Evolutionary conservation across 2,888 invertebrate species (phyloP).

Genomic region (Latrodectus hesperus): DNA sequence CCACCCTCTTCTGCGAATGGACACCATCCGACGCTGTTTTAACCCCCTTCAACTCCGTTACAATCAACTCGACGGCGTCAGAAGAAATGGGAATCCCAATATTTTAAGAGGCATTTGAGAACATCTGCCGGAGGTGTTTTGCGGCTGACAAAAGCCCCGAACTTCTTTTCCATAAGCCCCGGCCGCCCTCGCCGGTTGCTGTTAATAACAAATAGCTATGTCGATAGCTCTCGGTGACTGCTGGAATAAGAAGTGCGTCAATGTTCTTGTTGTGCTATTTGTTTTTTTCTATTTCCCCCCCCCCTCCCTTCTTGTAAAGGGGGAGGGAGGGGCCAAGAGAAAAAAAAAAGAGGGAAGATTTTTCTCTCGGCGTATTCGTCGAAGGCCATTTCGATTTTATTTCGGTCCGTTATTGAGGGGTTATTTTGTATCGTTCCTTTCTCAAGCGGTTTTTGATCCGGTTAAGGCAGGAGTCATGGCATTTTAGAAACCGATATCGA

Average conservation of each 20-base stretch:
- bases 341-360: conserved; percentile 4
- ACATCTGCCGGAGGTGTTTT: conserved; percentile 63
- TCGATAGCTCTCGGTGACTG: conserved; percentile 36
- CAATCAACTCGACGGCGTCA: not conserved
- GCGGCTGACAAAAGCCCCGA: conserved; percentile 46
- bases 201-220: conserved; percentile 58
- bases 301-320: not conserved
- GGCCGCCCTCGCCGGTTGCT: conserved; percentile 3
- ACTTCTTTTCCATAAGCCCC: conserved; percentile 24
- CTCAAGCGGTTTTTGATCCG: conserved; percentile 35
- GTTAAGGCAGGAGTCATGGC: conserved; percentile 1
- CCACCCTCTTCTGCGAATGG: not conserved
- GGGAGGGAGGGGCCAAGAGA: not conserved
- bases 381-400: conserved; percentile 47
- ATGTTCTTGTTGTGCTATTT: conserved; percentile 26
- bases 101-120: conserved; percentile 66
- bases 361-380: conserved; percentile 26
- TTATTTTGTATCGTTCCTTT: conserved; percentile 28
- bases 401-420: conserved; percentile 16
- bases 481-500: conserved; percentile 52
- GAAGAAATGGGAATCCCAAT: conserved; percentile 32
- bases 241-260: conserved; percentile 36
- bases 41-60: not conserved
- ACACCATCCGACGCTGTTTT: not conserved
- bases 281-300: conserved; percentile 9